phyloP scores from a whole-genome alignment of 2,113 vertebrate species.

The Atrichornis clamosus region DNA sequence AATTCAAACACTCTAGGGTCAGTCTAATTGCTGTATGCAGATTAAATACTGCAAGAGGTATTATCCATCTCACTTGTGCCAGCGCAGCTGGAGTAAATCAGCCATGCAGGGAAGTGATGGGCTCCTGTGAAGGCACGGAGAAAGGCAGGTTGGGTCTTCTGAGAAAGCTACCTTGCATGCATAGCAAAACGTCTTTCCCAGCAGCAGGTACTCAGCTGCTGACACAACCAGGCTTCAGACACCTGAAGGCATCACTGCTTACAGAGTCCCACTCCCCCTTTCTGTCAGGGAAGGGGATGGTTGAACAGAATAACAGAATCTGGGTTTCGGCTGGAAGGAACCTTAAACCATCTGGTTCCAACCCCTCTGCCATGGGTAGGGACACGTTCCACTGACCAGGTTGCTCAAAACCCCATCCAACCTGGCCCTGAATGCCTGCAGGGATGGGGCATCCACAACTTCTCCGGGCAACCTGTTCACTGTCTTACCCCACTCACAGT shows the following conservation, averaged over 20 bases:
- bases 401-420: background rate
- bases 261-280: background rate
- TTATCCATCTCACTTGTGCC: background rate
- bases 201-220: background rate
- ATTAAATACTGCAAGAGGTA: background rate
- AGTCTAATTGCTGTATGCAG: background rate
- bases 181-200: background rate
- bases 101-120: fast-evolving
- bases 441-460: too few relatives aligned
- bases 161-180: background rate
- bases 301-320: background rate
- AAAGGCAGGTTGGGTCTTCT: background rate
- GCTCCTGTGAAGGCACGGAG: background rate
- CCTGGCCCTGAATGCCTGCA: background rate
- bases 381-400: background rate
- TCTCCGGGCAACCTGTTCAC: background rate
- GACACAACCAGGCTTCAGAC: background rate
- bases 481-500: background rate
- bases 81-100: background rate
- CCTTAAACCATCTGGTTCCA: background rate
- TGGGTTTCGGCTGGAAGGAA: background rate
- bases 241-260: background rate
- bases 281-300: background rate
- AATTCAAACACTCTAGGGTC: background rate
- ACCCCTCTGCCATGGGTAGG: background rate